phyloP scores from a whole-genome alignment of 2,888 invertebrate genomes.

The Strigamia maritima region DNA sequence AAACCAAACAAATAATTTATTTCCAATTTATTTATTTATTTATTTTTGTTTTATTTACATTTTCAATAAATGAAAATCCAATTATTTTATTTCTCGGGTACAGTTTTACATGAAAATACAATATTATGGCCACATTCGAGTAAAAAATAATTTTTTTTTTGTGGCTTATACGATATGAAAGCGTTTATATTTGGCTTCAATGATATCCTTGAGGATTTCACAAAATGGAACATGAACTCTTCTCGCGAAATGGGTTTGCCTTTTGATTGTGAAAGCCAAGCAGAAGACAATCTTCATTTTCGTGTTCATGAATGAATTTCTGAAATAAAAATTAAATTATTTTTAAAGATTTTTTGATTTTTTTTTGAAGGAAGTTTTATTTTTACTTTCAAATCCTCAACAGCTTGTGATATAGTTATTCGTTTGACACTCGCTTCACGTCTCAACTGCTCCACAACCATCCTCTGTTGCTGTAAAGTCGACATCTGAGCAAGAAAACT shows the following conservation, averaged over 20 bases:
- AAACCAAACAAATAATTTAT: neutral
- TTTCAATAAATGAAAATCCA: neutral
- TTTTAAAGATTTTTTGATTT: neutral
- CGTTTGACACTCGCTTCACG: constrained; percentile 85
- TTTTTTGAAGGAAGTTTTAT: neutral
- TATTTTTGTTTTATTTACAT: neutral
- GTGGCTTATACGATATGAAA: neutral
- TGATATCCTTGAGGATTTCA: constrained; percentile 53
- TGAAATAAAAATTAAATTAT: constrained; percentile 42
- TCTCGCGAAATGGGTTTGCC: constrained; percentile 92
- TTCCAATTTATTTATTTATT: neutral
- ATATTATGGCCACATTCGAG: neutral
- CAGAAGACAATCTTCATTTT: constrained; percentile 86
- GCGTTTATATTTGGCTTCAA: neutral
- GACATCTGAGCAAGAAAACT: constrained; percentile 61
- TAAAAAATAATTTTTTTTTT: neutral
- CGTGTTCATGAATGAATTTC: constrained; percentile 84
- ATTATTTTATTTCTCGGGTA: neutral
- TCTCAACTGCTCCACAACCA: constrained; percentile 87
- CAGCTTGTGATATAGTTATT: constrained; percentile 83
- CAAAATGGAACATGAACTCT: constrained; percentile 79
- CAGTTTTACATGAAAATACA: neutral
- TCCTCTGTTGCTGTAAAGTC: constrained; percentile 88
- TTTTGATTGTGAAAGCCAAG: constrained; percentile 92
- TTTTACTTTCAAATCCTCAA: constrained; percentile 73